Evolutionary conservation across 2,888 invertebrate genomes (phyloP), one percentile per base, ranked within the genome.

Genomic region (Tenthredo distinguenda): DNA sequence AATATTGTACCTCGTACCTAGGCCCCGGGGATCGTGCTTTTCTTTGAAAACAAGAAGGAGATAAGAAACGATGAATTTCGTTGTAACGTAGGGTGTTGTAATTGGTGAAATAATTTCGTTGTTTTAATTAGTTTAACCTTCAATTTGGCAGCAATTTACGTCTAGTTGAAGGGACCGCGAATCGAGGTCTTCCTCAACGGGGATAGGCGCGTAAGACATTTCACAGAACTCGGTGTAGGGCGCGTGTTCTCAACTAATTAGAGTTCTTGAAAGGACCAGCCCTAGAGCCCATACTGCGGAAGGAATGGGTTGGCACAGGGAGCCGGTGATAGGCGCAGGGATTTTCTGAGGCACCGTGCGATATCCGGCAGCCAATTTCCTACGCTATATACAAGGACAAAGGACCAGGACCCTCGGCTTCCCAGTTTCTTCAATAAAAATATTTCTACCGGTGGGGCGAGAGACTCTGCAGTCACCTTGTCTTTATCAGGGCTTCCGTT

Each of bases 231-330:
- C 40, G 58, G 26, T 58, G 34, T 71, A 71, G 31, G 40, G 58
- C 58, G 81, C 81, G 58, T 81, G 81, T 81, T 81, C 81, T 62
- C 81, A 81, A 81, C 81, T 81, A 81, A 81, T 81, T 81, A 81
- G 81, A 81, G 58, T 81, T 81, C 81, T 62, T 81, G 81, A 58
- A 62, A 81, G 62, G 58, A 81, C 37, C 55, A 74, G 71, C 37
- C 71, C n/a, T 37, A 71, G 72, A 26, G 21, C 43, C 72, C 40
- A n/a, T 21, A n/a, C 37, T 74, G 37, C 10, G 31, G 18, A 68
- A 68, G 68, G 68, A 68, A 68, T 68, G 31, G 68, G 68, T 68
- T 68, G 31, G 68, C 68, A 43, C 74, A 26, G n/a, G 43, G 31
- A 40, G 43, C n/a, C 74, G 43, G 43, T 77, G 50, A 77, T 77